A percentile compares a stretch with the other conserved stretches of the same genome.
Conservation (phyloP, 2,113 vertebrate genomes). For the Lanius ludovicianus region DNA sequence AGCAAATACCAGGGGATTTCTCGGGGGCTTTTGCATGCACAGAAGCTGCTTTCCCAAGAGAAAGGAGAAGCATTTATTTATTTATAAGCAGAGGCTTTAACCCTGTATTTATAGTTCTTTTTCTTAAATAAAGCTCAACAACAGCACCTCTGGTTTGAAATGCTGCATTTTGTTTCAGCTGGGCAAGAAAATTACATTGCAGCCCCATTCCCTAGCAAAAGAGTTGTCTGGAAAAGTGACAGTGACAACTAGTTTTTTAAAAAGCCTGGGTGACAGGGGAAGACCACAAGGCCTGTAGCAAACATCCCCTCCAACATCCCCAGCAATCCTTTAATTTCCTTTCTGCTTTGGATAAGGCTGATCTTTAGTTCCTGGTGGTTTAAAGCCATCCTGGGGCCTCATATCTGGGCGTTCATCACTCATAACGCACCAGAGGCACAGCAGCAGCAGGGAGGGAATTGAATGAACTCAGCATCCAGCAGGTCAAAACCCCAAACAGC, state of each 20-base stretch:
- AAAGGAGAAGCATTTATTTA: not conserved
- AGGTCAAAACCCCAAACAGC: not conserved
- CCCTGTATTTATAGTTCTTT: not conserved
- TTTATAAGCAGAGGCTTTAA: not conserved
- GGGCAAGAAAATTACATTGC: not conserved
- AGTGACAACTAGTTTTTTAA: rapidly evolving
- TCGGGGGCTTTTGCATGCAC: not conserved
- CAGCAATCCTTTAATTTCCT: not conserved
- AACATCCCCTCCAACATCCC: not conserved
- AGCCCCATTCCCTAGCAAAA: not conserved
- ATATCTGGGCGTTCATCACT: not conserved
- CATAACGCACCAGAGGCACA: rapidly evolving
- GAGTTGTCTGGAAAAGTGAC: not conserved
- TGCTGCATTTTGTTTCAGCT: not conserved
- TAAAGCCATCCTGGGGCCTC: not conserved
- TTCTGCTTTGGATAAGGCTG: not conserved
- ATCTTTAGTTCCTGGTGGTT: not conserved
- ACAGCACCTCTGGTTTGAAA: not conserved
- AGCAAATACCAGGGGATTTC: not conserved
- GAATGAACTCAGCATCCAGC: not conserved
- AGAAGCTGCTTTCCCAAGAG: not conserved
- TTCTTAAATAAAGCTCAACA: not conserved
- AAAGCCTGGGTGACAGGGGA: not conserved
- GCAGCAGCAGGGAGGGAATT: not conserved
- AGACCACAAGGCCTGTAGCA: not conserved